Evolutionary conservation across 2,888 invertebrate species (phyloP).

Genomic region (Apamea anceps): DNA sequence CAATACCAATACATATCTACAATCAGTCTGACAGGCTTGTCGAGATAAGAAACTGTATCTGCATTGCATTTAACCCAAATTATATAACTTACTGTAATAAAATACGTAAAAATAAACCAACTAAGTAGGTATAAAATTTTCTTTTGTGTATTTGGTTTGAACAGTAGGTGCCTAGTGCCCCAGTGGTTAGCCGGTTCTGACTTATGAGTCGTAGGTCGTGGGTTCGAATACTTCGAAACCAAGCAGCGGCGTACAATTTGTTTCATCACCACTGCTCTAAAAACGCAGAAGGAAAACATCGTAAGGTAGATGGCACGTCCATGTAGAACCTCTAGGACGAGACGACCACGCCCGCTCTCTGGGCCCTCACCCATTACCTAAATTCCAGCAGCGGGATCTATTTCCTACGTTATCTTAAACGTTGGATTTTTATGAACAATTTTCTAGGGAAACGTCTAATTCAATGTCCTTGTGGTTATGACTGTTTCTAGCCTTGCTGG

Average conservation of each 20-base stretch:
- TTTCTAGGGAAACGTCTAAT: background rate
- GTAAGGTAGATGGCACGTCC: background rate
- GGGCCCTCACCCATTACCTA: background rate
- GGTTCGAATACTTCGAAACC: too few relatives aligned
- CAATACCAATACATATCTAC: background rate
- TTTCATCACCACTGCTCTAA: background rate
- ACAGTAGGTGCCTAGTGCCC: too few relatives aligned
- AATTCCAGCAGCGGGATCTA: background rate
- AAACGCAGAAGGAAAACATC: background rate
- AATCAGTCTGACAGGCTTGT: background rate
- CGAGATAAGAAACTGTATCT: constrained; percentile 4
- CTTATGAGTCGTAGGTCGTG: background rate
- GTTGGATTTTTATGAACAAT: background rate
- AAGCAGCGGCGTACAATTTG: too few relatives aligned
- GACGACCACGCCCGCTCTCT: too few relatives aligned
- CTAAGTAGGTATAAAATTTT: background rate
- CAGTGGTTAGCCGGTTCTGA: background rate
- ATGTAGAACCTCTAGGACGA: background rate
- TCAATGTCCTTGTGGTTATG: background rate
- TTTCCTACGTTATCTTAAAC: background rate
- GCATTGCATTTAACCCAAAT: constrained; percentile 16
- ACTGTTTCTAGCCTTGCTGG: background rate
- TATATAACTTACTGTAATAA: background rate
- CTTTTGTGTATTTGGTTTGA: background rate
- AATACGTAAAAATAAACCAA: background rate